Evolutionary conservation across 1,140 invertebrate genomes (phyloP), one percentile per base, ranked within the genome.

Genomic region (Magallana gigas): DNA sequence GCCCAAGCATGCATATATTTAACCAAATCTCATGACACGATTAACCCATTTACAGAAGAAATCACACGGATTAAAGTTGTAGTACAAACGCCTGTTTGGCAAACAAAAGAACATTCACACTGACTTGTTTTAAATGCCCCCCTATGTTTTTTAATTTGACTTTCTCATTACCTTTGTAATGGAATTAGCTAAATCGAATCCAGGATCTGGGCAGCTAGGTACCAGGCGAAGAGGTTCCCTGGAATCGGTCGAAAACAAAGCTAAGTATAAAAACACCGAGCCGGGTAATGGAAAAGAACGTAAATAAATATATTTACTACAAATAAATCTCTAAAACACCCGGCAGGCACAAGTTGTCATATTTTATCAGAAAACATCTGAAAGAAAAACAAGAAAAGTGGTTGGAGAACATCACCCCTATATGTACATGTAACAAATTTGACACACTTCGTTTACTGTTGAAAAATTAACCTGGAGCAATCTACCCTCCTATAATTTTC

Each of bases 131-230:
- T 76, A 76, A 76, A 76, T 76, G 11, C 68, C 68, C 68, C 29
- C 23, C 9, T 76, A 29, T 12, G 12, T 76, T 68, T 71, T 71
- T 48, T 5, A 76, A 12, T 76, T 76, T 29, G 68, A 76, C 68
- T 76, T 76, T 76, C 60, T 76, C 68, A 36, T 76, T 76, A 76
- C 68, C 68, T 23, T 76, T 76, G 23, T 76, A 76, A 76, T 76
- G 68, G 18, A 29, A 29, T 76, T 76, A 76, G 2, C 68, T 29
- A 76, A 76, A 76, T 11, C 23, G 23, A 76, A 76, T 76, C 68
- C 68, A 3, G 11, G 18, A 29, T 29, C 12, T 29, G 36, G 68
- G 11, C 6, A 12, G 4, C 68, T 29, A 36, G 18, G 29, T 76
- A 29, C 23, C 68, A 36, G 23, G 11, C 68, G 23, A 76, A 12